Evolutionary conservation across 2,888 invertebrate genomes (phyloP).

Genomic region (Thalpophila matura): DNA sequence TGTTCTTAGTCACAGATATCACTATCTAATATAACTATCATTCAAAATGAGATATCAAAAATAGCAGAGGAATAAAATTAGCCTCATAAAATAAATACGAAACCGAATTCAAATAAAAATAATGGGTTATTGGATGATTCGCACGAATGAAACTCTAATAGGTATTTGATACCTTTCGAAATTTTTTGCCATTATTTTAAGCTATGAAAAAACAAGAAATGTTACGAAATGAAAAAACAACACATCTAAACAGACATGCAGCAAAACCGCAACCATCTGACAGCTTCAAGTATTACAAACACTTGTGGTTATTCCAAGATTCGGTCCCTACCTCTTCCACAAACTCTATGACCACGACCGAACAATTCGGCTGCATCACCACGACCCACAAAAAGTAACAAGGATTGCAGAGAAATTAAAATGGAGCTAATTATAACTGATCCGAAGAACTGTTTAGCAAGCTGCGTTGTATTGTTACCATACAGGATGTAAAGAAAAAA

Average conservation of each 20-base stretch:
- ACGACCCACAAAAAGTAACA: conserved; percentile 74
- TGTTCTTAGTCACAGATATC: too few relatives aligned
- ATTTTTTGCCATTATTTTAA: too few relatives aligned
- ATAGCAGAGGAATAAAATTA: too few relatives aligned
- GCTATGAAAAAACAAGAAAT: too few relatives aligned
- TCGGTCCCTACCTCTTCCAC: conserved; percentile 57
- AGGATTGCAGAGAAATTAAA: conserved; percentile 80
- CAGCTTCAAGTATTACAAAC: conserved; percentile 2
- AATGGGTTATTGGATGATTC: too few relatives aligned
- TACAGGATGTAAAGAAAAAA: conserved; percentile 54
- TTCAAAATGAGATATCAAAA: too few relatives aligned
- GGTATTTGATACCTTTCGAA: too few relatives aligned
- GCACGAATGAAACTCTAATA: too few relatives aligned
- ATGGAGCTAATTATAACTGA: conserved; percentile 78
- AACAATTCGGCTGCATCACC: conserved; percentile 73
- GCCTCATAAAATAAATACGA: too few relatives aligned
- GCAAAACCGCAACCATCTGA: conserved; percentile 21
- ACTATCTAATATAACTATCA: too few relatives aligned
- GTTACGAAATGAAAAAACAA: background rate
- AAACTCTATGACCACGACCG: conserved; percentile 35
- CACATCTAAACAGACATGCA: background rate
- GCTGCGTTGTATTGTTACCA: conserved; percentile 69
- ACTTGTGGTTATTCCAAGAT: conserved; percentile 22
- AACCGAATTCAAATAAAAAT: too few relatives aligned
- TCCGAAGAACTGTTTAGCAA: conserved; percentile 74